Evolutionary conservation across 2,113 vertebrate species (phyloP).

Genomic region (Xiphias gladius): DNA sequence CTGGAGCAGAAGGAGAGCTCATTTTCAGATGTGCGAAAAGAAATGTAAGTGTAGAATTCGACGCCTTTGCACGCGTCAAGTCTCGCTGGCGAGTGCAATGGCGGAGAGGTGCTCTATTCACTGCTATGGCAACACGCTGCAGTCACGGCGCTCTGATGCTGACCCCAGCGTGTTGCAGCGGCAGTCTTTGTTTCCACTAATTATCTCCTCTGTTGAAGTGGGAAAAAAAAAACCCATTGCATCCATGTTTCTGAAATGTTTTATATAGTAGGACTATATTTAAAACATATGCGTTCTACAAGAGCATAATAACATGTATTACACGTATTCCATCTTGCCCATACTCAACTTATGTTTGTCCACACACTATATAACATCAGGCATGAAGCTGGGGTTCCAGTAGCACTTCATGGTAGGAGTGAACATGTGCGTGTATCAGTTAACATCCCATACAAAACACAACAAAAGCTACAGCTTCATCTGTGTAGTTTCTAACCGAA

Average conservation of each 20-base stretch:
- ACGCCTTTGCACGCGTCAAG: too few relatives aligned
- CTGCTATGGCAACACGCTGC: too few relatives aligned
- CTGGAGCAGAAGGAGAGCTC: too few relatives aligned
- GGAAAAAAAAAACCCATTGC: slow-evolving; percentile 9
- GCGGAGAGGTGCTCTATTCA: too few relatives aligned
- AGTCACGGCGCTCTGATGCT: too few relatives aligned
- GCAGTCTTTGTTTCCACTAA: too few relatives aligned
- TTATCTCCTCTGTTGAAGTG: background rate
- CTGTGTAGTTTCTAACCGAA: background rate
- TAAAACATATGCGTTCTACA: slow-evolving; percentile 4
- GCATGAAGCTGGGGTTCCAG: slow-evolving; percentile 19
- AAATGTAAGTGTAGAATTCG: too few relatives aligned
- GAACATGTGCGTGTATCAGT: slow-evolving; percentile 16
- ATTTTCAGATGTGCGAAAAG: too few relatives aligned
- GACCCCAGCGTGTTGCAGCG: too few relatives aligned
- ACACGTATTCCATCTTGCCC: slow-evolving; percentile 1
- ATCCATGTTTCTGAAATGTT: slow-evolving; percentile 10
- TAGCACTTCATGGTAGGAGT: slow-evolving; percentile 21
- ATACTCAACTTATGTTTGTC: background rate
- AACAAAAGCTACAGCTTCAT: slow-evolving; percentile 21
- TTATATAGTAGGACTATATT: slow-evolving; percentile 28
- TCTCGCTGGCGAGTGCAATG: too few relatives aligned
- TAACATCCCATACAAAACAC: slow-evolving; percentile 30
- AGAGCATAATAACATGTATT: background rate
- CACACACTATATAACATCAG: background rate